Conservation (phyloP, 2,113 vertebrate species). For the Dromiciops gliroides region DNA sequence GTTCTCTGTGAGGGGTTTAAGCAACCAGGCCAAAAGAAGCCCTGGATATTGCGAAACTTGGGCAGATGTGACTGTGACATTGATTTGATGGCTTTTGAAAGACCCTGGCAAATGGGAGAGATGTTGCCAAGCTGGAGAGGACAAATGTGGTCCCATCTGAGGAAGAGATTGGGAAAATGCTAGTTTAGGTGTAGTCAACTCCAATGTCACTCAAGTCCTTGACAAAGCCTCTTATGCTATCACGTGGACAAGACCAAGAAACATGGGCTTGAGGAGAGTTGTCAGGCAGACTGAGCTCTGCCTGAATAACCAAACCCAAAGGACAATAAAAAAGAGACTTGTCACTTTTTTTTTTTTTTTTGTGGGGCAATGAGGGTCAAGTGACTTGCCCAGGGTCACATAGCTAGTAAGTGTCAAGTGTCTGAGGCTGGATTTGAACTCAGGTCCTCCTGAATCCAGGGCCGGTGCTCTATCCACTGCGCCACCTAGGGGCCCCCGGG, state of each 20-base stretch:
- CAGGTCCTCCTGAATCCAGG: no score
- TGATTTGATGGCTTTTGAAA: not conserved
- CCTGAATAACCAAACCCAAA: not conserved
- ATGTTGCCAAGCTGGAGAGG: not conserved
- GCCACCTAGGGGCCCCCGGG: no score
- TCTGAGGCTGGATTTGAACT: no score
- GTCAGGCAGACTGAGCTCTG: not conserved
- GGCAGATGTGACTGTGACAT: not conserved
- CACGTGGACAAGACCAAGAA: not conserved
- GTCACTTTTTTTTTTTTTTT: no score
- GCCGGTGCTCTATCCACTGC: no score
- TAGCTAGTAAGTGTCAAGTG: no score
- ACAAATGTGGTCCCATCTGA: not conserved
- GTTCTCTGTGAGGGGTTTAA: not conserved
- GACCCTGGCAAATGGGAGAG: not conserved
- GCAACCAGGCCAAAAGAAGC: not conserved
- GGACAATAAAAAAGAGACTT: no score
- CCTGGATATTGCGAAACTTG: not conserved
- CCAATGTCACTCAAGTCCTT: not conserved
- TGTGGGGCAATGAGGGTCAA: no score
- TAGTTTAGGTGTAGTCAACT: not conserved
- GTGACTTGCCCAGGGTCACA: no score
- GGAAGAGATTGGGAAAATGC: not conserved
- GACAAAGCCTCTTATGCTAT: not conserved
- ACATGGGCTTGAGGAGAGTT: not conserved